Percentiles rank a stretch among this genome's conserved stretches.
Evolutionary conservation across 2,797 vertebrate genomes (phyloP).

Genomic region (Odontamblyopus lacepedii): DNA sequence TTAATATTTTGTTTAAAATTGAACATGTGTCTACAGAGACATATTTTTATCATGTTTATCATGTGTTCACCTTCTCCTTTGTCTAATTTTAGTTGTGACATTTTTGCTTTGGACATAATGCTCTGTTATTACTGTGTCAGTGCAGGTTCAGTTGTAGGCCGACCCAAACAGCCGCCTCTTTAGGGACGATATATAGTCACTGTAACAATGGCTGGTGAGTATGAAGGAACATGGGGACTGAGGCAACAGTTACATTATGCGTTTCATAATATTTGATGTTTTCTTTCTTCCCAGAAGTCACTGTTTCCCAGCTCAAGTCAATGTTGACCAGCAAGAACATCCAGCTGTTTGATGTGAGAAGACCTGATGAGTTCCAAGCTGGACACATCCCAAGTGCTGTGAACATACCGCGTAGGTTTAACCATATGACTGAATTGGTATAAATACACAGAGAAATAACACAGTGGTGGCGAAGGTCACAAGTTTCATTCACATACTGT

Average conservation of each 20-base stretch:
- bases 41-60: too few species aligned
- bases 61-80: conserved; percentile 17
- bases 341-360: conserved; percentile 78
- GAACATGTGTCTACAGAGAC: too few species aligned
- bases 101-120: conserved; percentile 27
- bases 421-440: not conserved
- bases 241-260: not conserved
- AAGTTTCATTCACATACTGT: too few species aligned
- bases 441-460: too few species aligned
- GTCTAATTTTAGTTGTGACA: conserved; percentile 25
- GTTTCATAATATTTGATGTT: not conserved
- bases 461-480: too few species aligned
- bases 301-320: conserved; percentile 66
- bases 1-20: too few species aligned
- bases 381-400: conserved; percentile 69
- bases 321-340: conserved; percentile 69
- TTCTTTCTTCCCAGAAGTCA: conserved; percentile 55
- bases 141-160: conserved; percentile 5
- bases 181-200: not conserved
- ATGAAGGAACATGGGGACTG: not conserved
- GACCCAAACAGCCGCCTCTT: not conserved
- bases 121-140: not conserved
- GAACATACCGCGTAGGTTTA: conserved; percentile 72
- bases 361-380: conserved; percentile 70
- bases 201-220: conserved; percentile 23